phyloP scores from a whole-genome alignment of 2,113 vertebrate species.

The Cyphomyrus plagiostoma region DNA sequence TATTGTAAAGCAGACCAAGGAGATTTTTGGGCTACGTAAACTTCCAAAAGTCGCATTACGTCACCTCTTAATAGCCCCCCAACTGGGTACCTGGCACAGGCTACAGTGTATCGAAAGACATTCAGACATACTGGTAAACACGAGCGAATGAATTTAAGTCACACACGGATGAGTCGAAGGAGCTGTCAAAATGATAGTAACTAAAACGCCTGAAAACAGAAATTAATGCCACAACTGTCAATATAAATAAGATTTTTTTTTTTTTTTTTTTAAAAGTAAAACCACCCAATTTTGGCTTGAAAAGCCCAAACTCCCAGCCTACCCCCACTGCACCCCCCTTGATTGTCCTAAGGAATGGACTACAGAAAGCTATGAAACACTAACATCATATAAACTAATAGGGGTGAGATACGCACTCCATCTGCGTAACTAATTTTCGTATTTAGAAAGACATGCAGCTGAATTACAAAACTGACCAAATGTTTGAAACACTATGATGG shows the following conservation, averaged over 20 bases:
- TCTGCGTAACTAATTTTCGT: not conserved
- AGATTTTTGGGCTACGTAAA: not conserved
- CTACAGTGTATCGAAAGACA: not conserved
- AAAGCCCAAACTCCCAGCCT: not conserved
- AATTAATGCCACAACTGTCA: constrained; percentile 17
- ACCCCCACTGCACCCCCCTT: not conserved
- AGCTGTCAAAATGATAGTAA: constrained; percentile 2
- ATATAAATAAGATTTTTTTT: not conserved
- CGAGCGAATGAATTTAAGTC: not conserved
- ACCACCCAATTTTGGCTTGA: not conserved
- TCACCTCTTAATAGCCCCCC: not conserved
- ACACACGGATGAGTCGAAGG: not conserved
- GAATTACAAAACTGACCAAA: constrained; percentile 1
- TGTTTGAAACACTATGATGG: not conserved
- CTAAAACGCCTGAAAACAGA: not conserved
- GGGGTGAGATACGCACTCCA: not conserved
- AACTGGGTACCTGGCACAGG: not conserved
- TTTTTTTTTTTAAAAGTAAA: not conserved
- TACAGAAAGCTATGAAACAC: constrained; percentile 6
- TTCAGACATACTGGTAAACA: not conserved
- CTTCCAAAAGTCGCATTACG: not conserved
- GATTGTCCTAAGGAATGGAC: constrained; percentile 18
- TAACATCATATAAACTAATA: not conserved
- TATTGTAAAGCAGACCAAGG: not conserved
- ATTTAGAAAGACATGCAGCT: not conserved